A percentile compares a stretch with the other conserved stretches of the same genome.
These are phyloP conservation scores for Origma solitaria DNA, from an alignment of 2,113 vertebrate species.

Conservation along the genomic window DNA sequence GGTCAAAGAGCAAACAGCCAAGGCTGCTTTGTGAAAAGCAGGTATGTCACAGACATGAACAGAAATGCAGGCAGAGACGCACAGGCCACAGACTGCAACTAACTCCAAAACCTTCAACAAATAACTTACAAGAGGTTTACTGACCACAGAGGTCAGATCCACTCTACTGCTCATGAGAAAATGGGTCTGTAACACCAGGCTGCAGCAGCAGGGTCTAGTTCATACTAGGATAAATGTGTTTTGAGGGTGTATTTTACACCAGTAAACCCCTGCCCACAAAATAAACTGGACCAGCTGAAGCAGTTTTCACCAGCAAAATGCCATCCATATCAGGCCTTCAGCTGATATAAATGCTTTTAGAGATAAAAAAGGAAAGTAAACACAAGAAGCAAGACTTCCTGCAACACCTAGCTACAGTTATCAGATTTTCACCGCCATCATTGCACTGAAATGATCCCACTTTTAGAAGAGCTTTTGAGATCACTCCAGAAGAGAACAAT, in stretches of 20 bases:
- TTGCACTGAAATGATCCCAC: background rate
- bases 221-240: background rate
- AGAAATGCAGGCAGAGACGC: background rate
- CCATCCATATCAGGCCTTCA: background rate
- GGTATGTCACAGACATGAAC: background rate
- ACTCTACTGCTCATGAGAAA: background rate
- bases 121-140: background rate
- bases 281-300: background rate
- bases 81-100: background rate
- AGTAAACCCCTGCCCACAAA: background rate
- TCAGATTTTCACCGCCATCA: background rate
- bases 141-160: background rate
- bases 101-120: constrained; percentile 15
- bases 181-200: background rate
- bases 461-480: background rate
- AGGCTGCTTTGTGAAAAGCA: background rate
- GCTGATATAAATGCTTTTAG: background rate
- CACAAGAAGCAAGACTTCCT: background rate
- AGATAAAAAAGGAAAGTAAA: background rate
- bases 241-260: background rate
- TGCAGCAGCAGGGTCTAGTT: background rate
- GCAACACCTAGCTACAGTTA: background rate
- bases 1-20: background rate
- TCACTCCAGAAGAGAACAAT: background rate
- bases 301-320: background rate